Base-by-base conservation (phyloP, 2,888 invertebrate genomes). In the Muscina levida region DNA sequence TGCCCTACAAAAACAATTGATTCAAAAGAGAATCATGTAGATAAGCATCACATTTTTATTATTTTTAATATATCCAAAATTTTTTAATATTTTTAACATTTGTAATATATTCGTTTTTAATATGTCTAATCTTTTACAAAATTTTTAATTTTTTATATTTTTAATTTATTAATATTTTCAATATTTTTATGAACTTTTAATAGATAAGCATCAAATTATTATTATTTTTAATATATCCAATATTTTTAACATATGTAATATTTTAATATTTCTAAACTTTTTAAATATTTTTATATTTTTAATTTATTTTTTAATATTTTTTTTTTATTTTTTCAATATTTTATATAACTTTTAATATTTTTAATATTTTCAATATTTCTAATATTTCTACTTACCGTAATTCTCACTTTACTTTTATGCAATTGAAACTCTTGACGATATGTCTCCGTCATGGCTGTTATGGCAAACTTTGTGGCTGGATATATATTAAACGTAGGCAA, bases 401-500 rank as follows among this genome's bases (percentile, higher is more conserved):
- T 84, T 11, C 88, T 86, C 22, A 90, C 86, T 22, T 88, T 89
- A 22, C 86, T 88, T 48, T 87, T 86, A 77, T 88, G 86, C 75
- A 88, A 74, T 78, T 88, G 88, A 67, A 91, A 89, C 83, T 91
- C 91, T 81, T 91, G 89, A 0, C 91, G 86, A 78, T 90, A 88
- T 0, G 88, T 88, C 82, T 90, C 91, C 0, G 89, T 88, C 83
- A 91, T 87, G 3, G 91, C 90, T 11, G 89, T 90, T 6, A 91
- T 86, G 15, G 91, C 91, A 78, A 88, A 88, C 76, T 91, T 91
- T 0, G 90, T 89, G 0, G 90, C 88, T 48, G 89, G 88, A 85
- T 91, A 91, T n/a, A 91, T 89, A 72, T 90, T 91, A 15, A 89
- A 87, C 0, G 88, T 89, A 0, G 90, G 89, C 77, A 90, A 70